Percentiles rank a stretch among this genome's conserved stretches.
Conservation (phyloP, 2,797 vertebrate genomes). For the Gymnoscopelus braueri region DNA sequence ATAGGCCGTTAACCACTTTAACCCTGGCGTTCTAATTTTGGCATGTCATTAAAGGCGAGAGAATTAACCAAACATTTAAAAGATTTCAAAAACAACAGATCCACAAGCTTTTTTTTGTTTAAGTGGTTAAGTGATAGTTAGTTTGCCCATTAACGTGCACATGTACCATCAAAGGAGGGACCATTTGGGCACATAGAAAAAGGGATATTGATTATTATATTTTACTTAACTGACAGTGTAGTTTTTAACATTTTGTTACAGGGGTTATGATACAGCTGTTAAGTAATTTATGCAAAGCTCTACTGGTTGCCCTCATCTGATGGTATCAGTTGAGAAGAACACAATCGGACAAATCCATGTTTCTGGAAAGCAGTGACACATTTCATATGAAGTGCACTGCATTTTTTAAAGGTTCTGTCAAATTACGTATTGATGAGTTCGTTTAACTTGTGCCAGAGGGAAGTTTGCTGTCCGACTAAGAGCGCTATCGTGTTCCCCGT, state of each 20-base stretch:
- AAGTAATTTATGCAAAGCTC: slow-evolving; percentile 34
- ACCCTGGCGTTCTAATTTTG: no score
- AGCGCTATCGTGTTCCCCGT: slow-evolving; percentile 54
- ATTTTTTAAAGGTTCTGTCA: slow-evolving; percentile 37
- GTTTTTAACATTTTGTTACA: slow-evolving; percentile 9
- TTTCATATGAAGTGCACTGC: slow-evolving; percentile 37
- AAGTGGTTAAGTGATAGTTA: not conserved
- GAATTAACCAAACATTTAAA: no score
- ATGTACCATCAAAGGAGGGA: no score
- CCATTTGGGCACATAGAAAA: not conserved
- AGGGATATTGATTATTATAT: not conserved
- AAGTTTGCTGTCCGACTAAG: slow-evolving; percentile 44
- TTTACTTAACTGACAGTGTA: not conserved
- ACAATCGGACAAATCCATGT: slow-evolving; percentile 21
- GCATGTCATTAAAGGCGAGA: no score
- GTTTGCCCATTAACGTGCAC: not conserved
- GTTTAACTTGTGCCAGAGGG: slow-evolving; percentile 30
- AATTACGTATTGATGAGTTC: slow-evolving; percentile 52
- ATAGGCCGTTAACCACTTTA: no score
- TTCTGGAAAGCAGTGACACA: slow-evolving; percentile 37
- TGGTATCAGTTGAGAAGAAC: slow-evolving; percentile 15
- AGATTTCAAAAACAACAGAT: no score
- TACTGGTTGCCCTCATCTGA: slow-evolving; percentile 3
- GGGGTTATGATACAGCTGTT: slow-evolving; percentile 17
- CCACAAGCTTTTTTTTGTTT: no score